phyloP scores from a whole-genome alignment of 2,113 vertebrate species.

The Thalassarche chlororhynchos region DNA sequence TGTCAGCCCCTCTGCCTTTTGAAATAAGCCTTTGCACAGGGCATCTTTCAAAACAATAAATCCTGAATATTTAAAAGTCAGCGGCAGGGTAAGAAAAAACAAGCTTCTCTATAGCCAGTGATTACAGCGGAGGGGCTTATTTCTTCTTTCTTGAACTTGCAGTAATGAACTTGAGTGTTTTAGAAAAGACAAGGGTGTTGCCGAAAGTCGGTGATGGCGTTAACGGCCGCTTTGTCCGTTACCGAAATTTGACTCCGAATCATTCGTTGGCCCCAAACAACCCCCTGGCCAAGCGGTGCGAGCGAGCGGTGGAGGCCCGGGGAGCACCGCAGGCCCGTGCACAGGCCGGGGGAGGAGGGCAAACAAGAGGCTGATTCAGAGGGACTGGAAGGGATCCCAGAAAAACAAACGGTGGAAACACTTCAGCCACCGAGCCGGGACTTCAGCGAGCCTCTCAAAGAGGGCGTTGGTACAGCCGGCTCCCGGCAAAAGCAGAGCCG shows the following conservation, averaged over 20 bases:
- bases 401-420: conserved; percentile 82
- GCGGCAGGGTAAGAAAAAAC: not conserved
- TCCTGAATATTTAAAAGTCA: conserved; percentile 27
- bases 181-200: not conserved
- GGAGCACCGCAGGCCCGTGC: not conserved
- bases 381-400: conserved; percentile 78
- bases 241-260: not conserved
- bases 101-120: not conserved
- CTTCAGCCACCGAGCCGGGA: conserved; percentile 74
- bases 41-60: conserved; percentile 7
- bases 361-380: conserved; percentile 75
- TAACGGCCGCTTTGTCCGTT: not conserved
- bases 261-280: not conserved
- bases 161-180: not conserved
- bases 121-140: not conserved
- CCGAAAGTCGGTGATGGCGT: not conserved
- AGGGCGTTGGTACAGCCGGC: conserved; percentile 75
- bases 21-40: not conserved
- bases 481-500: conserved; percentile 72
- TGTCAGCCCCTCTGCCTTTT: not conserved
- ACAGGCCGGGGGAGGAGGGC: not conserved
- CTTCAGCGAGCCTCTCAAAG: conserved; percentile 81
- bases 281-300: not conserved
- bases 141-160: not conserved
- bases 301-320: not conserved